Conservation (phyloP, 35 echinoderm and acorn worm species). For the Strongylocentrotus purpuratus region DNA sequence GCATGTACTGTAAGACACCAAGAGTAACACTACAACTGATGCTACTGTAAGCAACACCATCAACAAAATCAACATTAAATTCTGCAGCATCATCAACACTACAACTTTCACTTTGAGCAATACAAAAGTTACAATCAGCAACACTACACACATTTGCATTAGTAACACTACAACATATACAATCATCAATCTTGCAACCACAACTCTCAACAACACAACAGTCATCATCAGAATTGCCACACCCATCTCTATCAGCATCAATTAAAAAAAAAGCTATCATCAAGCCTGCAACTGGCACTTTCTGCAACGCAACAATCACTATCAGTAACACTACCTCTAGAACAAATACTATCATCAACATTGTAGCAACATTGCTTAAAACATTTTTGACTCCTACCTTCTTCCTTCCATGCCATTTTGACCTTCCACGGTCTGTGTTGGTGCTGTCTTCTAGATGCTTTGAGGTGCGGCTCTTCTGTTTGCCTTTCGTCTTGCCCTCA, state of each 20-base stretch:
- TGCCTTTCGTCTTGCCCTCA: constrained; percentile 54
- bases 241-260: neutral
- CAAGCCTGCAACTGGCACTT: neutral
- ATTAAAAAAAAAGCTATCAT: neutral
- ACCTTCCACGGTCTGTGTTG: constrained; percentile 48
- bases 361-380: neutral
- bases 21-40: no score
- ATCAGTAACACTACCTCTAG: neutral
- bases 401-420: constrained; percentile 46
- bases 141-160: neutral
- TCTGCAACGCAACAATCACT: neutral
- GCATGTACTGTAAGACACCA: no score
- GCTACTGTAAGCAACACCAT: no score
- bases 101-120: neutral
- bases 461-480: constrained; percentile 40
- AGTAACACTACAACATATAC: no score
- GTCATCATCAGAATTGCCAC: neutral
- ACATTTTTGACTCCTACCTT: constrained; percentile 34
- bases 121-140: neutral
- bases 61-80: no score
- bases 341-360: neutral
- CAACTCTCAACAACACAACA: no score
- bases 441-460: constrained; percentile 54
- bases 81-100: no score
- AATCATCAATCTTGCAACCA: no score